phyloP scores from a whole-genome alignment of 2,888 invertebrate species.

The Nephrotoma flavescens region DNA sequence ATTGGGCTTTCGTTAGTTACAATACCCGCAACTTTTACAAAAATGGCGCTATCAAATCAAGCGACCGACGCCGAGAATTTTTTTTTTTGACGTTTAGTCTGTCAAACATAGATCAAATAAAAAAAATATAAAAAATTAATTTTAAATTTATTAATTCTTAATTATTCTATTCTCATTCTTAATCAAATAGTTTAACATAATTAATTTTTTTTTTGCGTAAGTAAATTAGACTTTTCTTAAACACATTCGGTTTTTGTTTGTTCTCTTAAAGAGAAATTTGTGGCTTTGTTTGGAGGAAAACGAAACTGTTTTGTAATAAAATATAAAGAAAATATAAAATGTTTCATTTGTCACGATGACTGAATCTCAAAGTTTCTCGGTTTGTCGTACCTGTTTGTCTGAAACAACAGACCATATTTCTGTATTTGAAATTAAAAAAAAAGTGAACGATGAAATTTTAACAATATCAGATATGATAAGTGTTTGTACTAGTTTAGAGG shows the following conservation, averaged over 20 bases:
- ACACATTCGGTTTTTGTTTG: neutral
- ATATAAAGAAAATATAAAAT: neutral
- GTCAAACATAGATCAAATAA: neutral
- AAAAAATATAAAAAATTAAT: neutral
- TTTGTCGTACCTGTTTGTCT: conserved; percentile 24
- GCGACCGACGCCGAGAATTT: conserved; percentile 1
- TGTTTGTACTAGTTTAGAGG: conserved; percentile 19
- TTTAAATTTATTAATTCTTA: neutral
- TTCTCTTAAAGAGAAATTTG: neutral
- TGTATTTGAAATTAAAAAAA: conserved; percentile 18
- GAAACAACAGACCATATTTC: conserved; percentile 18
- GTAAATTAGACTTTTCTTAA: neutral
- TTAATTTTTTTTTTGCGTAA: neutral
- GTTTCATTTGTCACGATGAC: neutral
- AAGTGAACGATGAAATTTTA: conserved; percentile 21
- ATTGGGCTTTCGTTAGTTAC: neutral
- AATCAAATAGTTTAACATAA: neutral
- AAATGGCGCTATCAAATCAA: neutral
- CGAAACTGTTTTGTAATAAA: neutral
- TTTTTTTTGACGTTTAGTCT: conserved; percentile 1
- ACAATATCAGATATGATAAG: conserved; percentile 22
- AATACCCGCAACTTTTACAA: neutral
- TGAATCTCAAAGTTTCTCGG: neutral
- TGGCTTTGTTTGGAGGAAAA: neutral
- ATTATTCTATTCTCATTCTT: neutral